These are phyloP conservation scores for Falco rusticolus DNA, from an alignment of 2,797 vertebrate genomes.

Conservation along the genomic window DNA sequence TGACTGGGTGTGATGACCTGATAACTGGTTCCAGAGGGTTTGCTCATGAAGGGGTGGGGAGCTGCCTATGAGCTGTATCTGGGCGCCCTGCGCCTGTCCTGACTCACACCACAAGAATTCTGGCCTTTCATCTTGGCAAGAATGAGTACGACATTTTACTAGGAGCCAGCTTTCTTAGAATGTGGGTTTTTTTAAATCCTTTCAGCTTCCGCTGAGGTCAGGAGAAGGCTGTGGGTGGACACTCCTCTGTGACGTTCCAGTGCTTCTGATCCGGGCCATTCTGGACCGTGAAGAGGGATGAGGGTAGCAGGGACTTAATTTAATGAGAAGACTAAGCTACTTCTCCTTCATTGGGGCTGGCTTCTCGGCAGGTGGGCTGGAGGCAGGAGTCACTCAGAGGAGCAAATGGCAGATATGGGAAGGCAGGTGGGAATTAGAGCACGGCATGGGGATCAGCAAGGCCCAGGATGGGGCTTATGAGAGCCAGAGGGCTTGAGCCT, in stretches of 20 bases:
- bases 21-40: not conserved
- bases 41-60: not conserved
- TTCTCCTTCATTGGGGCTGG: not conserved
- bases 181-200: accelerated
- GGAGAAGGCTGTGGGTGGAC: not conserved
- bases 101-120: not conserved
- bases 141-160: accelerated
- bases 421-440: not conserved
- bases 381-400: not conserved
- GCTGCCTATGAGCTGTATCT: no score
- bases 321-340: not conserved
- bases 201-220: not conserved
- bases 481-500: not conserved
- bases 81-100: accelerated
- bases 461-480: not conserved
- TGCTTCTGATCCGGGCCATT: not conserved
- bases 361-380: not conserved
- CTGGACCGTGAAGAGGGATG: not conserved
- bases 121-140: not conserved
- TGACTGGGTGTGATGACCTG: accelerated
- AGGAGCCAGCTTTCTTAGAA: not conserved
- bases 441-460: not conserved
- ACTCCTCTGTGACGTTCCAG: not conserved
- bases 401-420: not conserved
- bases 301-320: not conserved